Percentiles rank a stretch among this genome's conserved stretches.
Conservation (phyloP, 2,797 vertebrate genomes). For the Euphonia xanthogaster region DNA sequence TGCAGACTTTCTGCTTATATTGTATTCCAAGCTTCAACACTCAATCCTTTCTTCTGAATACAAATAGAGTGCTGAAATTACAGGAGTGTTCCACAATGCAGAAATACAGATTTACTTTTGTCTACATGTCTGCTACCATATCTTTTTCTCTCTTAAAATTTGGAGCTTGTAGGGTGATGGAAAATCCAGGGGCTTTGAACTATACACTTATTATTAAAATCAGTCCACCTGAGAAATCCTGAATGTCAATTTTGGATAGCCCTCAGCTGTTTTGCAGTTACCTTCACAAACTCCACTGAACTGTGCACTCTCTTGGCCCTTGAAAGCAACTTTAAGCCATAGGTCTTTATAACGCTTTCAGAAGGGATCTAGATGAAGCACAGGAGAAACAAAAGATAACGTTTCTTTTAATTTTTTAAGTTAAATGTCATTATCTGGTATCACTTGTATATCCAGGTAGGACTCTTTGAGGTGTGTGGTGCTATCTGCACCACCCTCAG, state of each 20-base stretch:
- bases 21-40: not conserved
- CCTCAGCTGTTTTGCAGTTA: not conserved
- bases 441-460: rapidly evolving
- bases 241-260: not conserved
- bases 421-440: not conserved
- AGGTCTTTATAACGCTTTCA: not conserved
- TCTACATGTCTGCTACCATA: not conserved
- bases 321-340: not conserved
- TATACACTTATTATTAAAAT: not conserved
- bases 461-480: not conserved
- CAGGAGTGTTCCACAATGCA: not conserved
- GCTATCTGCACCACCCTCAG: not conserved
- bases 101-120: not conserved
- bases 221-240: not conserved
- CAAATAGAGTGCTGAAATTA: not conserved
- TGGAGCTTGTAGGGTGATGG: not conserved
- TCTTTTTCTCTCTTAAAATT: not conserved
- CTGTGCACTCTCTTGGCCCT: not conserved
- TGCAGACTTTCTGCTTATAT: not conserved
- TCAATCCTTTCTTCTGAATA: not conserved
- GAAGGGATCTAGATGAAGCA: not conserved
- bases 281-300: not conserved
- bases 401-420: not conserved
- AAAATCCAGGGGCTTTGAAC: not conserved
- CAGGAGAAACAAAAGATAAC: not conserved